Evolutionary conservation across 2,888 invertebrate species (phyloP).

Genomic region (Napeogenes inachia): DNA sequence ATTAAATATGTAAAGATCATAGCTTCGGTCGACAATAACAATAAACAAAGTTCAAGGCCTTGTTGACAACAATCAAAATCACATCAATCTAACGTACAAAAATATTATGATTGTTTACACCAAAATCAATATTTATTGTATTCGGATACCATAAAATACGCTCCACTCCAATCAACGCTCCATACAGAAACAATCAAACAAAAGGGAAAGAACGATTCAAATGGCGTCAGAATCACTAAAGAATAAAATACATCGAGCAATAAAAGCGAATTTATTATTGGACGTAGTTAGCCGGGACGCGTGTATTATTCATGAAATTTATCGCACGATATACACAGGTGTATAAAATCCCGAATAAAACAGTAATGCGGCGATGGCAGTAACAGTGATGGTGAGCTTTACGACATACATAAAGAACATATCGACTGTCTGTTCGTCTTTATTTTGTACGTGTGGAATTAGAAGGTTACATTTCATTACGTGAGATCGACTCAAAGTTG

Average conservation of each 20-base stretch:
- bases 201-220: constrained; percentile 15
- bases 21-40: too few species aligned
- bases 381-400: constrained; percentile 11
- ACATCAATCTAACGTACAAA: neutral
- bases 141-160: neutral
- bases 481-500: neutral
- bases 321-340: constrained; percentile 18
- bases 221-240: constrained; percentile 16
- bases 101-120: neutral
- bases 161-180: neutral
- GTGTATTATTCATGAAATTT: constrained; percentile 22
- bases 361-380: constrained; percentile 12
- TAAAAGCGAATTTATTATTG: constrained; percentile 27
- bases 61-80: neutral
- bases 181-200: constrained; percentile 16
- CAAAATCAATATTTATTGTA: constrained; percentile 1
- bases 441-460: neutral
- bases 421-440: neutral
- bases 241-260: constrained; percentile 25
- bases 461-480: constrained; percentile 3
- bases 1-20: too few species aligned
- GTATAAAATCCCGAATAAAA: constrained; percentile 21
- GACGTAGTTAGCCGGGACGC: constrained; percentile 26
- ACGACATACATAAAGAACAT: constrained; percentile 8
- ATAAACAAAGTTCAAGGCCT: too few species aligned